Conservation (phyloP, 1,140 invertebrate species). For the Gyrodactylus salaris region DNA sequence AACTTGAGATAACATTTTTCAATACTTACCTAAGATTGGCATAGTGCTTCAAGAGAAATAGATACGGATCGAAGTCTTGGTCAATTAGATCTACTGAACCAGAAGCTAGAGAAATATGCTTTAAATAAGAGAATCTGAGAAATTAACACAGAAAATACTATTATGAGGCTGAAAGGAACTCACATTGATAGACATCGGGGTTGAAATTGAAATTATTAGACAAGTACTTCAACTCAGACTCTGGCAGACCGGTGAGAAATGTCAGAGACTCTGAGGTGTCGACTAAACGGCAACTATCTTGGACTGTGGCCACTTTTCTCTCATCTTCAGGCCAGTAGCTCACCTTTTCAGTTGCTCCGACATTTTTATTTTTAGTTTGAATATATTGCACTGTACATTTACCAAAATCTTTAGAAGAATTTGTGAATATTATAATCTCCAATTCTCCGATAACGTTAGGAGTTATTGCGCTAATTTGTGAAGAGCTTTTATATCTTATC, state of each 20-base stretch:
- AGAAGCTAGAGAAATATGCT: neutral
- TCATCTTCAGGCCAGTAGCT: neutral
- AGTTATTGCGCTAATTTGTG: neutral
- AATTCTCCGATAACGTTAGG: neutral
- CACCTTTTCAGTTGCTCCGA: neutral
- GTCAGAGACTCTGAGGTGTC: neutral
- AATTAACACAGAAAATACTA: too few relatives aligned
- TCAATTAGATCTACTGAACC: neutral
- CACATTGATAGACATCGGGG: too few relatives aligned
- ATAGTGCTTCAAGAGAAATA: neutral
- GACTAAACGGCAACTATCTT: neutral
- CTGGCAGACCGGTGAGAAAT: neutral
- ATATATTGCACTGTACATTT: neutral
- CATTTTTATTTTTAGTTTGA: neutral
- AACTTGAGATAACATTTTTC: too few relatives aligned
- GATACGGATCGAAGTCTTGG: neutral
- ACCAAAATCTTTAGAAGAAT: neutral
- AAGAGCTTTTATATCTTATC: neutral
- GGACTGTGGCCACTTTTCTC: neutral
- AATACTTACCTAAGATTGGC: neutral
- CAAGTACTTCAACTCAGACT: neutral
- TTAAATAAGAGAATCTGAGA: too few relatives aligned
- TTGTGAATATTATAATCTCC: neutral
- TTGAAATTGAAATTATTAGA: too few relatives aligned
- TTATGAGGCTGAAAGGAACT: too few relatives aligned